A percentile compares a stretch with the other conserved stretches of the same genome.
phyloP scores from a whole-genome alignment of 2,797 vertebrate genomes.

The Diceros bicornis region DNA sequence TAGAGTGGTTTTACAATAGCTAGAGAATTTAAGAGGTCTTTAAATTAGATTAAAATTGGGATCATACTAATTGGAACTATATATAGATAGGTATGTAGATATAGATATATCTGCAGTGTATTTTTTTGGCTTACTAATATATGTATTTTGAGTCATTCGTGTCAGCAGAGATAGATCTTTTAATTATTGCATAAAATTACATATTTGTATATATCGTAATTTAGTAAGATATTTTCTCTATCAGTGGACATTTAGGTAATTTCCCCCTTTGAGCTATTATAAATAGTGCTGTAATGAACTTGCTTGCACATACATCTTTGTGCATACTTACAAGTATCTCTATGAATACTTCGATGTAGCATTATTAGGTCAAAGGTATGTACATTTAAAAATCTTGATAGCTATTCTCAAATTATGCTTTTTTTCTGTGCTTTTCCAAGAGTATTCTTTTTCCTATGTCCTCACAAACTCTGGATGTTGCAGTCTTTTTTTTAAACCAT shows the following conservation, averaged over 20 bases:
- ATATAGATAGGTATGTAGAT: neutral
- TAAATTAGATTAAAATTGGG: constrained; percentile 5
- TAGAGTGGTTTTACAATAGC: neutral
- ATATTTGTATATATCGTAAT: neutral
- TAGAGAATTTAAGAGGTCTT: constrained; percentile 25
- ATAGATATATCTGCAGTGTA: neutral
- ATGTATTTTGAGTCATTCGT: neutral
- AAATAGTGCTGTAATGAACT: neutral
- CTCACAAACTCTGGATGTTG: neutral
- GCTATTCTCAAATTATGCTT: neutral
- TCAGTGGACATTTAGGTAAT: neutral
- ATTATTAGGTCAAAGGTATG: neutral
- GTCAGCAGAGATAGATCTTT: neutral
- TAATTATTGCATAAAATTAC: neutral
- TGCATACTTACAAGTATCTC: constrained; percentile 11
- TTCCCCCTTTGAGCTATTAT: neutral
- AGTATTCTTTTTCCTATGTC: neutral
- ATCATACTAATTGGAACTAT: neutral
- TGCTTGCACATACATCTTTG: neutral
- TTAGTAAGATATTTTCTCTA: constrained; percentile 6
- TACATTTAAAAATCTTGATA: neutral
- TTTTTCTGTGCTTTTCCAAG: neutral
- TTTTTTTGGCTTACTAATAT: neutral
- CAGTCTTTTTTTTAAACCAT: neutral
- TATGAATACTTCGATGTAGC: neutral